A percentile compares a stretch with the other conserved stretches of the same genome.
These are phyloP conservation scores for Heterodera schachtii DNA, from an alignment of 1,140 invertebrate genomes.

Conservation along the genomic window DNA sequence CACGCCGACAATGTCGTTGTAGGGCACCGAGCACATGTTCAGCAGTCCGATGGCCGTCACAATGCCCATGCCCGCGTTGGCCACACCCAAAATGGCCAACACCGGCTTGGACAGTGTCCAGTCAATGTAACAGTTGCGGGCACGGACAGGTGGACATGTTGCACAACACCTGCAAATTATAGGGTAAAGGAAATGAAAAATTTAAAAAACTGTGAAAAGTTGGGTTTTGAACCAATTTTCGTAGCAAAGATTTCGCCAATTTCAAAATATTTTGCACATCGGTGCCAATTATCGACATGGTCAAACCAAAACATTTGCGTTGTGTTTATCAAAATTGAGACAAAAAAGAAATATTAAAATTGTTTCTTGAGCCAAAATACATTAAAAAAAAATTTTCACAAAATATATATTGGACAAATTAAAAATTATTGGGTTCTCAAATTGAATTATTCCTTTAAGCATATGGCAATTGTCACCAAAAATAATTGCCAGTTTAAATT, in stretches of 20 bases:
- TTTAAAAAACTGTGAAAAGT: conserved; percentile 51
- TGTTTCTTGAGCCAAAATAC: no score
- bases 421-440: no score
- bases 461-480: no score
- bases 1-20: conserved; percentile 65
- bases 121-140: conserved; percentile 54
- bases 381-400: conserved; percentile 56
- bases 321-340: no score
- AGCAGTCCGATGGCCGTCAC: conserved; percentile 84
- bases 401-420: no score
- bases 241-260: no score
- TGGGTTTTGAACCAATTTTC: conserved; percentile 25
- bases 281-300: no score
- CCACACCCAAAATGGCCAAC: conserved; percentile 71
- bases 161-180: conserved; percentile 56
- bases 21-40: conserved; percentile 79
- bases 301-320: no score
- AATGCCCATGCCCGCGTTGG: conserved; percentile 70
- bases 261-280: no score
- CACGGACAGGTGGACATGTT: conserved; percentile 56
- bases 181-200: background rate
- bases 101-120: conserved; percentile 65
- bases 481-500: no score
- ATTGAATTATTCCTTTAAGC: no score
- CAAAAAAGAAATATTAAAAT: no score